Conservation (phyloP, 2,113 vertebrate species). For the Ranitomeya variabilis region DNA sequence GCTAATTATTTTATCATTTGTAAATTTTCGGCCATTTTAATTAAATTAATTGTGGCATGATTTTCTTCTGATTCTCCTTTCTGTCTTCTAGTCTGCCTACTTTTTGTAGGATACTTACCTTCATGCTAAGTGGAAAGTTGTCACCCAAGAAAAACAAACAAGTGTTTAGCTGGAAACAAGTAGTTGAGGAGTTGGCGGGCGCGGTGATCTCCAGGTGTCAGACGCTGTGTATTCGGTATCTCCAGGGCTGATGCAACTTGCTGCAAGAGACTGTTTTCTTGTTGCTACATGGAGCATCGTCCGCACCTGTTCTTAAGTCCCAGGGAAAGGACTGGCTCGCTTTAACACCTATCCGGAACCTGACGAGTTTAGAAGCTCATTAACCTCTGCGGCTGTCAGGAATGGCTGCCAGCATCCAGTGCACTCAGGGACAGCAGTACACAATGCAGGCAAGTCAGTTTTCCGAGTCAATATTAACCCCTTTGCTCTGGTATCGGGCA, state of each 20-base stretch:
- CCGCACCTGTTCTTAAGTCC: conserved; percentile 66
- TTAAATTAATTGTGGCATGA: too few species aligned
- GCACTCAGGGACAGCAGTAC: background rate
- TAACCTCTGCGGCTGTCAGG: conserved; percentile 44
- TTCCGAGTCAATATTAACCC: background rate
- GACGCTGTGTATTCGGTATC: conserved; percentile 45
- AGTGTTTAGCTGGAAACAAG: conserved; percentile 10
- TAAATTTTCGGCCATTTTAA: too few species aligned
- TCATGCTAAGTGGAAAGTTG: background rate
- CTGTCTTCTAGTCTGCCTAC: background rate
- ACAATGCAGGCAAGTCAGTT: background rate
- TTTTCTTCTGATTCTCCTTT: background rate
- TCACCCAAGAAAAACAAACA: background rate
- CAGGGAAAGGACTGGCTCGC: conserved; percentile 60
- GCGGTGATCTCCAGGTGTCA: background rate
- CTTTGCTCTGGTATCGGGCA: background rate
- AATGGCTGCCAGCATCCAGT: background rate
- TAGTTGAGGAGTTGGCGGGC: background rate
- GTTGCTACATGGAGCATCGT: background rate
- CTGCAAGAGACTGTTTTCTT: conserved; percentile 63
- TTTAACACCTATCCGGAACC: conserved; percentile 54
- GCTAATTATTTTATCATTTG: too few species aligned
- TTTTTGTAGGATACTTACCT: background rate
- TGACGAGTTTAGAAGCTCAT: conserved; percentile 58
- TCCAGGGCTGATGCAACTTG: conserved; percentile 67